Conservation (phyloP, 2,888 invertebrate genomes). For the Cryptocheilus praepositus region DNA sequence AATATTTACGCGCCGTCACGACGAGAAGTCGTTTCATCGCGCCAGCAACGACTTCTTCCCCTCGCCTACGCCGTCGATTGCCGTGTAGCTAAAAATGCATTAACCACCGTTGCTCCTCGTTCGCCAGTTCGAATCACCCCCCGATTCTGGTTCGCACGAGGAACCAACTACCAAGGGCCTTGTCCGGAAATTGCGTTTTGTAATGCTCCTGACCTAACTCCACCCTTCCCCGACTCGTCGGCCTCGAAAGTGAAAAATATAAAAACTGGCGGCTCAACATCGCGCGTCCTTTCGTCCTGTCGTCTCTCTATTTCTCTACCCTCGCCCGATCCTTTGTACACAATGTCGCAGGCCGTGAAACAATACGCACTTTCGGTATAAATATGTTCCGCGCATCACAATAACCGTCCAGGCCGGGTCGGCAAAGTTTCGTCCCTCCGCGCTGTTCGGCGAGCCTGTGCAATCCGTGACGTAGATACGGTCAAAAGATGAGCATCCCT, state of each 20-base stretch:
- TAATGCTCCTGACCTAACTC: conserved; percentile 50
- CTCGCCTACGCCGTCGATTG: background rate
- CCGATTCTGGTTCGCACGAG: conserved; percentile 36
- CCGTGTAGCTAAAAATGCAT: conserved; percentile 32
- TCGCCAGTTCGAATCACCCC: conserved; percentile 14
- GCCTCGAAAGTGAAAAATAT: conserved; percentile 47
- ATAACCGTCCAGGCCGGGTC: conserved; percentile 44
- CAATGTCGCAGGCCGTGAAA: conserved; percentile 49
- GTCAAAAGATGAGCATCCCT: conserved; percentile 65
- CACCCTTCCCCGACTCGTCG: conserved; percentile 11
- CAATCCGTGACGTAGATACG: conserved; percentile 35
- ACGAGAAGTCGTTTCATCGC: too few species aligned
- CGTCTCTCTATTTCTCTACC: conserved; percentile 32
- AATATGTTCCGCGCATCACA: conserved; percentile 61
- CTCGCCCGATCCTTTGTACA: conserved; percentile 11
- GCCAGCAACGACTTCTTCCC: background rate
- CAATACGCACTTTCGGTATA: conserved; percentile 56
- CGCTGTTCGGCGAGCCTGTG: conserved; percentile 25
- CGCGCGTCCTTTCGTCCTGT: background rate
- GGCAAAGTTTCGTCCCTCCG: conserved; percentile 17
- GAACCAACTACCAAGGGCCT: conserved; percentile 40
- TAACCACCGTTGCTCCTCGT: conserved; percentile 15
- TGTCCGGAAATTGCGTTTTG: conserved; percentile 63
- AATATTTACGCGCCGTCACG: too few species aligned
- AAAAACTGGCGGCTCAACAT: conserved; percentile 24